Percentiles rank a stretch among this genome's conserved stretches.
These are phyloP conservation scores for Magallana ariakensis DNA, from an alignment of 1,140 invertebrate genomes.

Conservation along the genomic window DNA sequence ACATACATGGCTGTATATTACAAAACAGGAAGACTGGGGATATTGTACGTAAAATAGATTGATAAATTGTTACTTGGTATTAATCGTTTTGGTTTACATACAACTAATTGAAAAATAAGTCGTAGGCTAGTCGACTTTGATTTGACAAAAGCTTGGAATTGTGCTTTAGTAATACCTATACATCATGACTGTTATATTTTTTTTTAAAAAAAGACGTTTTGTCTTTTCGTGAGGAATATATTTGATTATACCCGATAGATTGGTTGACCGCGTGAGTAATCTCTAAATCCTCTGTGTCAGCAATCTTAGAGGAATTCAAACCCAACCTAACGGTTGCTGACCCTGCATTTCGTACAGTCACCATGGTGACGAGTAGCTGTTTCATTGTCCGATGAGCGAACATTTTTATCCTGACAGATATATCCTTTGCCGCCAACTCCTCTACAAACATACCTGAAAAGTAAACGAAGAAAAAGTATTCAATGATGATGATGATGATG, in stretches of 20 bases:
- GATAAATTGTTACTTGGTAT: too few relatives aligned
- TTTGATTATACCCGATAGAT: not conserved
- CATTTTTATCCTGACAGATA: constrained; percentile 59
- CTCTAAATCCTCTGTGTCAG: not conserved
- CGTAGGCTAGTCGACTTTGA: too few relatives aligned
- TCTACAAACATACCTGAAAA: constrained; percentile 68
- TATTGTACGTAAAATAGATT: too few relatives aligned
- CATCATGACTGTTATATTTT: too few relatives aligned
- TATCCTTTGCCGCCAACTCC: constrained; percentile 52
- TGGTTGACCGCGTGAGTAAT: not conserved
- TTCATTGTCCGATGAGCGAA: constrained; percentile 72
- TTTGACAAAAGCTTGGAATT: too few relatives aligned
- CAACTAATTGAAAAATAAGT: too few relatives aligned
- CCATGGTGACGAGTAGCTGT: constrained; percentile 68
- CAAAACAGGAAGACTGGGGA: too few relatives aligned
- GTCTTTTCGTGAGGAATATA: too few relatives aligned
- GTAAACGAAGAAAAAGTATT: constrained; percentile 37
- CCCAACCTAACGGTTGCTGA: not conserved
- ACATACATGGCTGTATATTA: not conserved
- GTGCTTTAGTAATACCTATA: too few relatives aligned
- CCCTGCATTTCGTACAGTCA: constrained; percentile 57
- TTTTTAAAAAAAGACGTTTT: too few relatives aligned
- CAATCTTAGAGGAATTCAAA: not conserved
- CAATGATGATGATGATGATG: too few relatives aligned
- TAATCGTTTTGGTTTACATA: too few relatives aligned